Evolutionary conservation across 64 coral and sea anemone species (phyloP), one percentile per base, ranked within the genome.

Genomic region (Montipora sp.): DNA sequence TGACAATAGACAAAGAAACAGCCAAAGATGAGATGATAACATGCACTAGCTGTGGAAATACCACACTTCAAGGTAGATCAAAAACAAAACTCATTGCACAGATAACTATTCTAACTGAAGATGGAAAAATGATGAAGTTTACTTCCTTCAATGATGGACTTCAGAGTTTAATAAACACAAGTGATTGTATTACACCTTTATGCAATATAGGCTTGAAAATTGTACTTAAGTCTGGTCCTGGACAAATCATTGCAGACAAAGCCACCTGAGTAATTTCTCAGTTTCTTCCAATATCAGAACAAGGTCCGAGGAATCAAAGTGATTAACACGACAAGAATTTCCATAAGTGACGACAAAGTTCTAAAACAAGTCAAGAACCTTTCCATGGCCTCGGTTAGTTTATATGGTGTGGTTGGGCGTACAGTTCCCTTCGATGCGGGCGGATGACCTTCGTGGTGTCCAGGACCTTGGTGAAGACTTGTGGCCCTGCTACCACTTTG

Each of bases 141-240:
- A 94, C 93, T 24, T 78, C 88, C 36, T 90, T 94, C 58, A 87
- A 88, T 93, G 91, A 93, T 88, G 91, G 83, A 47, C 77, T 93
- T 21, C 16, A 93, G 78, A 88, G 75, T 59, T 87, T 88, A 24
- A 55, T 93, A 50, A 68, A 57, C 27, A 51, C 69, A 50, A 76
- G 75, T 46, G 70, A 63, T 4, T 90, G 79, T 90, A 71, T 51
- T 24, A 79, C 51, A 75, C 10, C 24, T 11, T 57, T 57, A 57
- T 57, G 53, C 53, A 11, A 57, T 57, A 57, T 57, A 57, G 53
- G 53, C 53, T 46, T 80, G 77, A 36, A 47, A 68, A 77, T 55
- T 63, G 24, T 89, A 59, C 77, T 94, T 53, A 18, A 89, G 61
- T 66, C 79, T 75, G 77, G 85, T 50, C 8, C 44, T 65, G 66